Percentiles rank a stretch among this genome's conserved stretches.
phyloP scores from a whole-genome alignment of 1,140 invertebrate genomes.

The Adelges cooleyi region DNA sequence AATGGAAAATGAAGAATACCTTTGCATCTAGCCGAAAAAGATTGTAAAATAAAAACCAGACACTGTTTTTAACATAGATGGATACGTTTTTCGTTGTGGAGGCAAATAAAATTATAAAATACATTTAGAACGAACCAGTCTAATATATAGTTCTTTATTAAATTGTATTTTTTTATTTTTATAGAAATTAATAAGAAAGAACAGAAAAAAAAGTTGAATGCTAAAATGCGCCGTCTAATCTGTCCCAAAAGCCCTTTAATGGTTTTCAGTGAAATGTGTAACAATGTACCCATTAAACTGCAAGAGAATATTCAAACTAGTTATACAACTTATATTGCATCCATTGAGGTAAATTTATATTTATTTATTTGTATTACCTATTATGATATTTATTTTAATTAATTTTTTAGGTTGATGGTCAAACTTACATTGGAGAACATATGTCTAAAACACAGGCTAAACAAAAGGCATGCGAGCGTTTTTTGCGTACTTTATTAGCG shows the following conservation, averaged over 20 bases:
- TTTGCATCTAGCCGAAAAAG: no score
- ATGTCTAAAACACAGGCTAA: conserved; percentile 11
- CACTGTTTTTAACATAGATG: no score
- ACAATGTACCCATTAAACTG: conserved; percentile 14
- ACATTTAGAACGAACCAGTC: no score
- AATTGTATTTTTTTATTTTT: neutral
- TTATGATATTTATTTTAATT: neutral
- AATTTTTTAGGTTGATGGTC: conserved; percentile 9
- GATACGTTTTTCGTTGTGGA: no score
- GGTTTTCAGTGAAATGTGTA: conserved; percentile 16
- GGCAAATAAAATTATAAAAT: no score
- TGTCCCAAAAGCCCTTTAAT: conserved; percentile 14
- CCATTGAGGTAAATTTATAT: conserved; percentile 5
- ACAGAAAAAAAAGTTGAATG: conserved; percentile 7
- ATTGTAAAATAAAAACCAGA: no score
- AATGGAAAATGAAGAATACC: no score
- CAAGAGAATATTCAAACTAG: neutral
- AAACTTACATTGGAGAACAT: neutral
- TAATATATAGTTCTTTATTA: no score
- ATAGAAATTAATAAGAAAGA: conserved; percentile 18
- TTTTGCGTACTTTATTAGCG: neutral
- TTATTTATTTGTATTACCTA: no score
- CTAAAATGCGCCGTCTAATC: conserved; percentile 11
- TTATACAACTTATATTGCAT: neutral
- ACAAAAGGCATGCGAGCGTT: conserved; percentile 21